Evolutionary conservation across 37 sponge, comb jelly and placozoan genomes (phyloP), one percentile per base, ranked within the genome.

Genomic region (Petrosia ficiformis): DNA sequence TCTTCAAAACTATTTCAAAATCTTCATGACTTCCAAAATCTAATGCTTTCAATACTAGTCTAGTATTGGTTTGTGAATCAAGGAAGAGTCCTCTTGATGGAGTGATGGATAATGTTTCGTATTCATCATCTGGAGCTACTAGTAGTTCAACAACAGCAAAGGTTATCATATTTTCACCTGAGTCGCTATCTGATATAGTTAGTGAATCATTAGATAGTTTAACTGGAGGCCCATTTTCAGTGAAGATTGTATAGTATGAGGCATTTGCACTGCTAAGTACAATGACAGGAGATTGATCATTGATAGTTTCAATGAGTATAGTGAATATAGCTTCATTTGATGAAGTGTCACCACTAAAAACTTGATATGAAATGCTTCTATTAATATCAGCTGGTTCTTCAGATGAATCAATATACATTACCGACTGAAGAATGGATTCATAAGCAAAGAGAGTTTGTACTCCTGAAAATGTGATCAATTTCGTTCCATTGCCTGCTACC

Each of bases 181-280:
- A 61, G 42, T 88, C 89, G 60, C 39, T 65, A 73, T 88, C 89
- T 14, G 79, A 68, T 73, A 88, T 77, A 24, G 70, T 57, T 40
- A 88, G 65, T 44, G 81, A 80, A 28, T 24, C 5, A 44, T 80
- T 28, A 30, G 81, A 65, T 19, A 89, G 31, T 6, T 68, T 38
- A 21, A 89, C 81, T 30, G 84, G 61, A 39, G 73, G 69, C 14
- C 67, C 77, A 34, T 69, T 77, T 44, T 89, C 90, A 31, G 38
- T 57, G 54, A 71, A 89, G 1, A 39, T 57, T 0, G 81, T 84
- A 5, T 59, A 68, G 48, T 70, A 80, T 31, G 58, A 41, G 25
- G 54, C 54, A 33, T 74, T 48, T 65, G 71, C 22, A 41, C n/a
- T 60, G 58, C 70, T 71, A 31, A 86, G 42, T 1, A 43, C 26